A percentile compares a stretch with the other conserved stretches of the same genome.
Conservation (phyloP, 2,113 vertebrate genomes). For the Leptosomus discolor region DNA sequence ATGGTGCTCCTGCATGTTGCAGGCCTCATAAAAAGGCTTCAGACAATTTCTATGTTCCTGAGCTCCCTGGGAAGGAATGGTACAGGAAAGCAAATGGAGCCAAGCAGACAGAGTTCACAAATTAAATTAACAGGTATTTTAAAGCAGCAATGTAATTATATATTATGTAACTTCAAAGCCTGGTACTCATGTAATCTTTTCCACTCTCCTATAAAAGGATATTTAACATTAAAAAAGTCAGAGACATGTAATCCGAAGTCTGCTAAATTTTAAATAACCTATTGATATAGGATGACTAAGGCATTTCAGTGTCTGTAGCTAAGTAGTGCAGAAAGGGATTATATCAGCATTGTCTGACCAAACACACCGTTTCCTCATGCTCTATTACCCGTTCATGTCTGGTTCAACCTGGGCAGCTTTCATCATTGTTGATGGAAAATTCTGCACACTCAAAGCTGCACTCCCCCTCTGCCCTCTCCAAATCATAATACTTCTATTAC, state of each 20-base stretch:
- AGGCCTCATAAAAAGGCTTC: not conserved
- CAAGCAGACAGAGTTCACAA: not conserved
- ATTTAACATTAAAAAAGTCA: not conserved
- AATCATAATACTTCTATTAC: not conserved
- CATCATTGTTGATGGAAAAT: not conserved
- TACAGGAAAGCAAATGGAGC: not conserved
- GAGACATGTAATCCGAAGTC: not conserved
- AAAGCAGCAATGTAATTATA: not conserved
- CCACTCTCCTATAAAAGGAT: not conserved
- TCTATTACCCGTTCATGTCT: not conserved
- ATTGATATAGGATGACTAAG: not conserved
- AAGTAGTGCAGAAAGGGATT: not conserved
- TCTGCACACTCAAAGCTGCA: not conserved
- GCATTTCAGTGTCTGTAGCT: not conserved
- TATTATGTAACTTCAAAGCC: not conserved
- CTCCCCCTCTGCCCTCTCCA: not conserved
- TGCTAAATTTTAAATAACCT: not conserved
- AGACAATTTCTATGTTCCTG: not conserved
- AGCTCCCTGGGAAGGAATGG: not conserved
- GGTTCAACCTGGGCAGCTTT: not conserved
- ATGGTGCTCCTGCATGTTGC: not conserved
- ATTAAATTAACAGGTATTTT: conserved; percentile 1
- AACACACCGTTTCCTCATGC: not conserved
- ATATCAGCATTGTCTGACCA: not conserved
- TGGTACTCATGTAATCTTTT: not conserved